Conservation (phyloP, 2,797 vertebrate species). For the Falco cherrug region DNA sequence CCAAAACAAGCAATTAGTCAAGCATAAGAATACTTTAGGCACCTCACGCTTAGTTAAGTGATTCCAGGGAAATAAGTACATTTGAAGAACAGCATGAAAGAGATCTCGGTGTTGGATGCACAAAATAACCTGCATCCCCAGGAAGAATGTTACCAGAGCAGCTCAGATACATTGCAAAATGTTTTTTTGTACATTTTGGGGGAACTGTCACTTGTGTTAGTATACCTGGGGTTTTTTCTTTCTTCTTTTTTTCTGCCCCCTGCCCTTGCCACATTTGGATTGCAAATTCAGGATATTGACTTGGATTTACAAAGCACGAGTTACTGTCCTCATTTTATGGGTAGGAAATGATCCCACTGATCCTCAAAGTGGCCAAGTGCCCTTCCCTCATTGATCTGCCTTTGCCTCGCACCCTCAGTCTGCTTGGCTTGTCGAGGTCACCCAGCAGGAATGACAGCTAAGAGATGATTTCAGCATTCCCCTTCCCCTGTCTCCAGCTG, state of each 20-base stretch:
- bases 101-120: neutral
- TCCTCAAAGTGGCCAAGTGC: neutral
- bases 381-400: neutral
- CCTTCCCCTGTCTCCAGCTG: neutral
- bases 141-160: neutral
- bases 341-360: neutral
- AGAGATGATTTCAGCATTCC: neutral
- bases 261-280: neutral
- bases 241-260: accelerated
- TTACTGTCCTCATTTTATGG: neutral
- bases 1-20: neutral
- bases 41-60: neutral
- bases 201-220: accelerated
- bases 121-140: neutral
- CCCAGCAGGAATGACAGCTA: neutral
- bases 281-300: neutral
- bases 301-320: neutral
- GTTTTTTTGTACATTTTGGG: too few relatives aligned
- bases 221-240: neutral
- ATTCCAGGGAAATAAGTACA: neutral
- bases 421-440: neutral
- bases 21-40: accelerated
- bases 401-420: neutral
- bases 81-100: neutral
- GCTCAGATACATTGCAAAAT: neutral